phyloP scores from a whole-genome alignment of 1,140 invertebrate species.

The Hypothenemus hampei region DNA sequence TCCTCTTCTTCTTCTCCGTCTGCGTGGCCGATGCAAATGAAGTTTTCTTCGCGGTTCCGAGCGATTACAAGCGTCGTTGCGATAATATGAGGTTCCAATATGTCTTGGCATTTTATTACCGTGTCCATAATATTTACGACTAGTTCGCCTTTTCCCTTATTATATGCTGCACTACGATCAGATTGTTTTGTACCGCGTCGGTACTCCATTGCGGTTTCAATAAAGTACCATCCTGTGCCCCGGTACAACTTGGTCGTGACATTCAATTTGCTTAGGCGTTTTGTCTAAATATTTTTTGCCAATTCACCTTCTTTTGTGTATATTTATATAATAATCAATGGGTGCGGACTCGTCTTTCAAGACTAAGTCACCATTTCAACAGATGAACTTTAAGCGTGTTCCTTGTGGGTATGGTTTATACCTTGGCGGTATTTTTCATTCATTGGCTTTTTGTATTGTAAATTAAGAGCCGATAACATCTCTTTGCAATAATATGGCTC shows the following conservation, averaged over 20 bases:
- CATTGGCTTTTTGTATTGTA: too few species aligned
- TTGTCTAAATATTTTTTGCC: too few species aligned
- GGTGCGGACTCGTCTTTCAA: too few species aligned
- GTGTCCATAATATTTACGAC: slow-evolving; percentile 15
- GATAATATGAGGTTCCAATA: slow-evolving; percentile 24
- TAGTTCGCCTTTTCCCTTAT: slow-evolving; percentile 13
- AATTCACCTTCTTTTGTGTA: too few species aligned
- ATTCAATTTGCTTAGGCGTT: slow-evolving; percentile 7
- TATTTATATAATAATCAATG: too few species aligned
- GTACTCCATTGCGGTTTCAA: slow-evolving; percentile 5
- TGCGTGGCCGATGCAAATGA: slow-evolving; percentile 24
- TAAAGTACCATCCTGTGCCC: slow-evolving; percentile 9
- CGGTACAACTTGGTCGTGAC: background rate
- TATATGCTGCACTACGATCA: slow-evolving; percentile 14
- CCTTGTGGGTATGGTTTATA: too few species aligned
- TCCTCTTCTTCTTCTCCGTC: too few species aligned
- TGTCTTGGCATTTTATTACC: slow-evolving; percentile 22
- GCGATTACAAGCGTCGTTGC: slow-evolving; percentile 15
- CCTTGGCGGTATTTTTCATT: too few species aligned
- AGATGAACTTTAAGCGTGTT: too few species aligned
- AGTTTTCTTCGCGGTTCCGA: slow-evolving; percentile 17
- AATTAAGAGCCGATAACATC: too few species aligned
- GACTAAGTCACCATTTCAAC: too few species aligned
- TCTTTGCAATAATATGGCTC: too few species aligned
- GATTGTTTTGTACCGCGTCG: slow-evolving; percentile 16